These are phyloP conservation scores for Macrotis lagotis DNA, from an alignment of 2,113 vertebrate genomes.

Conservation along the genomic window DNA sequence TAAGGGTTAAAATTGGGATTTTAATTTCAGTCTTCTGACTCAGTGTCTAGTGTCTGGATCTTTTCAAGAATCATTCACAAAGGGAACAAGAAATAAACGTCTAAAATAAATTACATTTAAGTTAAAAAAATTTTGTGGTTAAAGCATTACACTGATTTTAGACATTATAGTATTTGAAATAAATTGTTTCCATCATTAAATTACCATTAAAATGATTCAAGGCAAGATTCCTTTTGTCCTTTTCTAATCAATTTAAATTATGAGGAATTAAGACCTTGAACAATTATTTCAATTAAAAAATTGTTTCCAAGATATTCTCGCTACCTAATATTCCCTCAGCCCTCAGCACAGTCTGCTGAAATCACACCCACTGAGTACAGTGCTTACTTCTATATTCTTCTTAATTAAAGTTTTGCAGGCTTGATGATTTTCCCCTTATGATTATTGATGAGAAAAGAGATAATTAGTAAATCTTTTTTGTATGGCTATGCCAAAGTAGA, in stretches of 20 bases:
- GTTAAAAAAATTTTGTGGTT: not conserved
- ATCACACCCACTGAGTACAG: not conserved
- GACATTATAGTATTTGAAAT: not conserved
- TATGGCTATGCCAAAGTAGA: not conserved
- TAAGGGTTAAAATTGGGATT: not conserved
- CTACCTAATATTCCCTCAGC: not conserved
- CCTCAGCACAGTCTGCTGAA: not conserved
- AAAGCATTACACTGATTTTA: conserved; percentile 19
- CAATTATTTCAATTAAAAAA: conserved; percentile 41
- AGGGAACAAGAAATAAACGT: not conserved
- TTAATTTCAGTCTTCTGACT: not conserved
- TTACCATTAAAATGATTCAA: conserved; percentile 22
- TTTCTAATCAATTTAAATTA: conserved; percentile 4
- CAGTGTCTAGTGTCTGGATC: not conserved
- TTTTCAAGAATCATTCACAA: not conserved
- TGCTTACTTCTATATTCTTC: conserved; percentile 14
- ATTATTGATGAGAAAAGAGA: conserved; percentile 14
- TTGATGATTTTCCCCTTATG: not conserved
- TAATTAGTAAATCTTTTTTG: not conserved
- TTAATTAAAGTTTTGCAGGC: conserved; percentile 13
- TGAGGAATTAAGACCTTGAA: not conserved
- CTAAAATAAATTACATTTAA: not conserved
- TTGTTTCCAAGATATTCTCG: not conserved
- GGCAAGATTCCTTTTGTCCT: conserved; percentile 26
- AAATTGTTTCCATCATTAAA: not conserved